Conservation (phyloP, 2,113 vertebrate species). For the Phylloscopus trochiloides region DNA sequence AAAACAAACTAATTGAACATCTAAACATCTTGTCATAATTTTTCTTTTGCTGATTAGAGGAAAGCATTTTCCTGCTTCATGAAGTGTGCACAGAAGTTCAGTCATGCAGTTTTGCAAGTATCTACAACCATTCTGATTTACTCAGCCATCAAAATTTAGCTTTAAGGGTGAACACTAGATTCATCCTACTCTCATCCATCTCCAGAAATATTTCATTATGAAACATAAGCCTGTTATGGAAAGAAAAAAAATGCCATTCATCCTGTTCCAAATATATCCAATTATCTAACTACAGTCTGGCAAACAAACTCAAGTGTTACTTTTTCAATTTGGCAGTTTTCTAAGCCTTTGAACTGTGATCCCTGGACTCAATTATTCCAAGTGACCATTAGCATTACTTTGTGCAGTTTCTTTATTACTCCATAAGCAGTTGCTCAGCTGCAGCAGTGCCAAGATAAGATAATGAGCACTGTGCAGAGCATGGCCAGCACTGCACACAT, state of each 20-base stretch:
- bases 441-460: not conserved
- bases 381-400: not conserved
- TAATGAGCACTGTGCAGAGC: not conserved
- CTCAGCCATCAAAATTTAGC: constrained; percentile 44
- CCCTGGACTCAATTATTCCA: not conserved
- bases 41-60: constrained; percentile 24
- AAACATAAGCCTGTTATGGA: not conserved
- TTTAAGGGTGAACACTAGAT: not conserved
- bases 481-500: not conserved
- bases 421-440: not conserved
- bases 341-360: constrained; percentile 3
- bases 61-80: not conserved
- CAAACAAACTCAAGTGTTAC: not conserved
- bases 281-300: constrained; percentile 30
- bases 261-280: constrained; percentile 34
- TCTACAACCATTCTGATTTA: constrained; percentile 37
- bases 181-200: not conserved
- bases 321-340: not conserved
- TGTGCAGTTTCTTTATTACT: not conserved
- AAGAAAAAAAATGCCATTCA: constrained; percentile 26
- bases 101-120: constrained; percentile 22
- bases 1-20: too few species aligned
- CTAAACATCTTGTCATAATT: not conserved
- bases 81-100: constrained; percentile 37
- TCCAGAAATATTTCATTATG: constrained; percentile 24